Evolutionary conservation across 2,113 vertebrate species (phyloP).

Genomic region (Festucalex cinctus): DNA sequence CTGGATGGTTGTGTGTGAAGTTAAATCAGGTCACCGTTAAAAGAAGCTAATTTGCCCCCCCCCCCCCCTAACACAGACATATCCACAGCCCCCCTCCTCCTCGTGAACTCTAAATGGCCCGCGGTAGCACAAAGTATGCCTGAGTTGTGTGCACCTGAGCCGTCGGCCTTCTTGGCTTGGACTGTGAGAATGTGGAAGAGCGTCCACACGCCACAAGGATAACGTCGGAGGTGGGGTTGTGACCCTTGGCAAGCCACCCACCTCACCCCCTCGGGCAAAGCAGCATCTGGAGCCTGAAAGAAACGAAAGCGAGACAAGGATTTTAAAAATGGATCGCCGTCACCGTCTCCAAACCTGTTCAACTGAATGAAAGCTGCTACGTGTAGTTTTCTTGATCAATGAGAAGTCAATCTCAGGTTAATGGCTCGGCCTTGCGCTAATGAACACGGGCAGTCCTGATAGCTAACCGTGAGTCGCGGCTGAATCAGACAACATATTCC

Average conservation of each 20-base stretch:
- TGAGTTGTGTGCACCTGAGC: constrained; percentile 46
- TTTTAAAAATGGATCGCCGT: background rate
- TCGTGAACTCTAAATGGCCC: constrained; percentile 18
- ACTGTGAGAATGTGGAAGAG: constrained; percentile 88
- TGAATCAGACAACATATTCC: constrained; percentile 65
- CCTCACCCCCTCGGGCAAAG: constrained; percentile 73
- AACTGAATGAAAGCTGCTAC: constrained; percentile 49
- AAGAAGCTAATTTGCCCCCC: constrained; percentile 34
- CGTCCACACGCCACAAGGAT: constrained; percentile 88
- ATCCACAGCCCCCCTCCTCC: background rate
- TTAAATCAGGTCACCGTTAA: constrained; percentile 17
- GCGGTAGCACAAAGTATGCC: constrained; percentile 6
- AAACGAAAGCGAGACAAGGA: constrained; percentile 3
- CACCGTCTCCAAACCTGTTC: constrained; percentile 24
- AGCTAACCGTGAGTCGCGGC: constrained; percentile 43
- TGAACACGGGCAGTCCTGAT: constrained; percentile 55
- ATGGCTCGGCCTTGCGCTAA: constrained; percentile 61
- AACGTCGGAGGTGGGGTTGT: constrained; percentile 77
- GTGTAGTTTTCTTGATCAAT: constrained; percentile 64
- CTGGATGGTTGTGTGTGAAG: background rate
- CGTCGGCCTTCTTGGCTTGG: constrained; percentile 65
- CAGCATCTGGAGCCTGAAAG: constrained; percentile 43
- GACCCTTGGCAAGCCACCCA: constrained; percentile 92
- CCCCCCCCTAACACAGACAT: constrained; percentile 8
- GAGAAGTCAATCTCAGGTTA: constrained; percentile 68